Evolutionary conservation across 2,888 invertebrate genomes (phyloP), one percentile per base, ranked within the genome.

Genomic region (Limnephilus marmoratus): DNA sequence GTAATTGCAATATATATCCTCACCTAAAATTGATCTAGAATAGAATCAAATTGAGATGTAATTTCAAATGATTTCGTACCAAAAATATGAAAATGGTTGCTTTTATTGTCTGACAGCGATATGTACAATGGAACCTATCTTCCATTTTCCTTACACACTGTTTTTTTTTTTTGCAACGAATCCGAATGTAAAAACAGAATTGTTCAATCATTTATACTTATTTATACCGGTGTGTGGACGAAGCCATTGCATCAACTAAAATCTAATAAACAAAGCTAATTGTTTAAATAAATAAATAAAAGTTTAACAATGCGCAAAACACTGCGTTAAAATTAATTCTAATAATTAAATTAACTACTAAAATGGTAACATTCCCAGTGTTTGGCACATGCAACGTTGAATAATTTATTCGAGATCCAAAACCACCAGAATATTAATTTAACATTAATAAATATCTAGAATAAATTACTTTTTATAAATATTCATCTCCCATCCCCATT

Each of bases 381-480:
- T 90, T 90, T 90, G 90, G 90, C 90, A 90, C 90, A 90, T 90
- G 29, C 31, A 82, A 82, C 34, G 82, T 82, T 90, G 31, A 90
- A 90, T 82, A 90, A 82, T 90, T 90, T 82, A 82, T 90, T 90
- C 45, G 90, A 90, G 90, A 90, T 90, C 90, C 90, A 90, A 90
- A 90, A 90, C 90, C 41, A 49, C 82, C 45, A 81, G 53, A 31
- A 49, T 53, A 87, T 41, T 85, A 83, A 83, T 83, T 83, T 83
- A 34, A 83, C 34, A 3, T 83, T 68, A 68, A 68, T 68, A 68
- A 68, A 68, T 68, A 68, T n/a, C 68, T n/a, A 68, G 1, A 68
- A 68, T 68, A 68, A 68, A 68, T 68, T 68, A 24, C 7, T 68
- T 53, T 68, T 68, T 83, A 83, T 83, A 83, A 83, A 83, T 83